A percentile compares a stretch with the other conserved stretches of the same genome.
phyloP scores from a whole-genome alignment of 2,113 vertebrate genomes.

The Podarcis raffonei region DNA sequence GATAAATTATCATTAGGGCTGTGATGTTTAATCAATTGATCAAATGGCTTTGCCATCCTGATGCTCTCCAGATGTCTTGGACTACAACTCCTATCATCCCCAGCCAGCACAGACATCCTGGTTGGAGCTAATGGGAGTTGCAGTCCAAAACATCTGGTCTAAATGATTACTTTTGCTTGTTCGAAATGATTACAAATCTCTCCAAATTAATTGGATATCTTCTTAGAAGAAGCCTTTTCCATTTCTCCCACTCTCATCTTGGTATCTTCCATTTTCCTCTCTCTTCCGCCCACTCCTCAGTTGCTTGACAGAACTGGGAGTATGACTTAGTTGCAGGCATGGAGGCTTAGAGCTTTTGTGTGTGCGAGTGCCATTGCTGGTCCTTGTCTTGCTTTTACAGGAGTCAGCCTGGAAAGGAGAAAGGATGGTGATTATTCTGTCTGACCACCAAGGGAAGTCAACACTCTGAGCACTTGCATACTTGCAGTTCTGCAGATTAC shows the following conservation, averaged over 20 bases:
- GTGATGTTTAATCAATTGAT: background rate
- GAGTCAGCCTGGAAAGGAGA: background rate
- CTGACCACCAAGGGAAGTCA: background rate
- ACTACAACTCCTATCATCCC: no score
- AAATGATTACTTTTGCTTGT: no score
- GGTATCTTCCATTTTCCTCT: background rate
- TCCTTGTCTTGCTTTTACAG: background rate
- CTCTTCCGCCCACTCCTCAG: background rate
- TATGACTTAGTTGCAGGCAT: background rate
- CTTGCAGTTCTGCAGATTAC: background rate
- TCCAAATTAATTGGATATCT: background rate
- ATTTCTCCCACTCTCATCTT: background rate
- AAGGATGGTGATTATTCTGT: background rate
- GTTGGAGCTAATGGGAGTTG: no score
- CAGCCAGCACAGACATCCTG: no score
- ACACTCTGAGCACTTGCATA: background rate
- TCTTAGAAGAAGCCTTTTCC: background rate
- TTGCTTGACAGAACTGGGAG: slow-evolving; percentile 3
- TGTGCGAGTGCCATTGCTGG: background rate
- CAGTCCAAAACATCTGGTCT: no score
- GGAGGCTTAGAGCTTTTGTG: background rate
- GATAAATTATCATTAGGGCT: background rate
- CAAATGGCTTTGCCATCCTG: background rate
- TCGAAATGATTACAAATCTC: background rate
- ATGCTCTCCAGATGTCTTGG: no score